These are phyloP conservation scores for Meloidogyne hapla DNA, from an alignment of 1,140 invertebrate genomes.

Conservation along the genomic window DNA sequence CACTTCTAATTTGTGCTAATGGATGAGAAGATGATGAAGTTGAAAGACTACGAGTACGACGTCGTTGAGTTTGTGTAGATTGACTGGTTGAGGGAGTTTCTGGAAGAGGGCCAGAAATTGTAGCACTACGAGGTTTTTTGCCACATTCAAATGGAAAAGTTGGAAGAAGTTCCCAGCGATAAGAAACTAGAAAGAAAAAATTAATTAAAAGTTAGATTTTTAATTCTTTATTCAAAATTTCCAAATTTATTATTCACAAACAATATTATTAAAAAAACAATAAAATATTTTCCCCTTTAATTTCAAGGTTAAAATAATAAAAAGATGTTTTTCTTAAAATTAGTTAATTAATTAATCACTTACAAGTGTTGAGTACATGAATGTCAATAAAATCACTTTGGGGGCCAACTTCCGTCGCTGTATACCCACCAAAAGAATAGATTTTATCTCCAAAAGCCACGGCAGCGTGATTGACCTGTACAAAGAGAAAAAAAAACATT, in stretches of 20 bases:
- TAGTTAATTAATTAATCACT: constrained; percentile 24
- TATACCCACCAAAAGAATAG: constrained; percentile 87
- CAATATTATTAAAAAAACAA: not conserved
- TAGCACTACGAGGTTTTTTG: constrained; percentile 19
- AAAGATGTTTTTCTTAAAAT: not conserved
- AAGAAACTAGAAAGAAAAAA: constrained; percentile 11
- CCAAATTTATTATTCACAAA: too few species aligned
- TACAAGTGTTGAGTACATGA: constrained; percentile 78
- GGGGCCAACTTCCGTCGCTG: constrained; percentile 76
- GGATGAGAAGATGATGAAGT: not conserved
- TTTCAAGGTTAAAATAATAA: not conserved
- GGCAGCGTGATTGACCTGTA: constrained; percentile 80
- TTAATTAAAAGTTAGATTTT: not conserved
- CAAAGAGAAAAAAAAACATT: constrained; percentile 35
- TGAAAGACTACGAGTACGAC: not conserved
- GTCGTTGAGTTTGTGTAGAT: not conserved
- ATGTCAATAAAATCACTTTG: constrained; percentile 77
- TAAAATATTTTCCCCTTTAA: not conserved
- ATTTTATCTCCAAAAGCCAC: constrained; percentile 77
- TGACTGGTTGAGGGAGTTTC: not conserved
- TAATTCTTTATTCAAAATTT: too few species aligned
- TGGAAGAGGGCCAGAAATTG: constrained; percentile 10
- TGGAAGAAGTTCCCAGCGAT: constrained; percentile 24
- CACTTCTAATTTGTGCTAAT: constrained; percentile 17
- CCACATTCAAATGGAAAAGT: not conserved